Base-by-base conservation (phyloP, 2,888 invertebrate genomes). In the Conistra vaccinii region DNA sequence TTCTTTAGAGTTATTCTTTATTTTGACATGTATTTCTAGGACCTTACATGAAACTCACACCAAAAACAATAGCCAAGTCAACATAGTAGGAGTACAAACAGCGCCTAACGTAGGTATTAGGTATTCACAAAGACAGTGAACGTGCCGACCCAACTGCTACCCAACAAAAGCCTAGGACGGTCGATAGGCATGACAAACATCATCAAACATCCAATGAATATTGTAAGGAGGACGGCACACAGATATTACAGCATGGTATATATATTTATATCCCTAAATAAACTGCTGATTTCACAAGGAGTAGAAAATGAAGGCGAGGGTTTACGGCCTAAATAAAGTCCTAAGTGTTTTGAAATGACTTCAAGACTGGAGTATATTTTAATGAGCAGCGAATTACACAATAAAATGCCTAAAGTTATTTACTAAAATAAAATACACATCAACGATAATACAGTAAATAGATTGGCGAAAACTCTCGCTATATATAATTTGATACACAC, bases 181-280 rank as follows among this genome's bases (percentile, higher is more conserved):
- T 76, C 82, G 72, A 83, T 84, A 73, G 39, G 32, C 55, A 60
- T 51, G 72, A 81, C 84, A 84, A 83, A 84, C 84, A 84, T 73
- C 85, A 83, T 72, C 76, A 73, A 58, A 66, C 66, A 66, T 39
- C 70, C 67, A 66, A 55, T 82, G 71, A 80, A 76, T 73, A 73
- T 61, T 48, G 63, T 60, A 55, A 65, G 35, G 3, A 58, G 17
- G 10, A 60, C 42, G 14, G 26, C 9, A 20, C 32, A 81, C 77
- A 53, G 48, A 68, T 58, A 67, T 51, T 57, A 51, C 14, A 57
- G n/a, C 3, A 26, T n/a, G 14, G 4, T 58, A 32, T 42, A 68
- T 48, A 32, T 42, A 69, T 55, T 65, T 74, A 65, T 74, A 65
- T 53, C 65, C 57, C 58, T 66, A 61, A 75, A 51, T 39, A 74